Conservation (phyloP, 92 coral and sea anemone species). For the Phenganax marumi region DNA sequence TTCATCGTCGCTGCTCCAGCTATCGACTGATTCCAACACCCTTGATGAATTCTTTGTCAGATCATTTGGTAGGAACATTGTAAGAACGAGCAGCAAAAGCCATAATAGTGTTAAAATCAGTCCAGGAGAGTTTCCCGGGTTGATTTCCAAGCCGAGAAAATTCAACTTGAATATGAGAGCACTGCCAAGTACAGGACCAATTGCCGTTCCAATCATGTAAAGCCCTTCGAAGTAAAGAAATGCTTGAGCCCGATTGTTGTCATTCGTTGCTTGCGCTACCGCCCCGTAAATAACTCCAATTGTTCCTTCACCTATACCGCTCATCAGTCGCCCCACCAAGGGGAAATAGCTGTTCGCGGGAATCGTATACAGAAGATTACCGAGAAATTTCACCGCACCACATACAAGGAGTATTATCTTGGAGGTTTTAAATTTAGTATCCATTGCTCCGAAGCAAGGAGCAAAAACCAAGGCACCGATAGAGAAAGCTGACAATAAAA, state of each 20-base stretch:
- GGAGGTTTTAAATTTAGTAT: neutral
- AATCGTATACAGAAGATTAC: neutral
- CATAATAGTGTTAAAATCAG: neutral
- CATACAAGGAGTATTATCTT: constrained; percentile 7
- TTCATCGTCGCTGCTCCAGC: neutral
- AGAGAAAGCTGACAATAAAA: neutral
- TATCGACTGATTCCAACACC: neutral
- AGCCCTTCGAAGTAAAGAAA: neutral
- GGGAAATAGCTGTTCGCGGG: constrained; percentile 7
- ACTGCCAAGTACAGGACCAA: neutral
- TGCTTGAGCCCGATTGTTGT: neutral
- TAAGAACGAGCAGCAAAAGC: neutral
- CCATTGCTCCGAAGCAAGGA: neutral
- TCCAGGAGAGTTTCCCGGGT: constrained; percentile 15
- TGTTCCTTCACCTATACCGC: neutral
- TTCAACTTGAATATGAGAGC: neutral
- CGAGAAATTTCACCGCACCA: neutral
- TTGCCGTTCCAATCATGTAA: neutral
- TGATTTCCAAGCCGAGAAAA: neutral
- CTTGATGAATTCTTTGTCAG: neutral
- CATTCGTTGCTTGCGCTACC: neutral
- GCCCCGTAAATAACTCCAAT: neutral
- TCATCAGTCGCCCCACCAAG: neutral
- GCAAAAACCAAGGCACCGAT: neutral
- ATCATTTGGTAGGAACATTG: neutral